These are phyloP conservation scores for Leuctra nigra DNA, from an alignment of 2,888 invertebrate species.

Conservation along the genomic window DNA sequence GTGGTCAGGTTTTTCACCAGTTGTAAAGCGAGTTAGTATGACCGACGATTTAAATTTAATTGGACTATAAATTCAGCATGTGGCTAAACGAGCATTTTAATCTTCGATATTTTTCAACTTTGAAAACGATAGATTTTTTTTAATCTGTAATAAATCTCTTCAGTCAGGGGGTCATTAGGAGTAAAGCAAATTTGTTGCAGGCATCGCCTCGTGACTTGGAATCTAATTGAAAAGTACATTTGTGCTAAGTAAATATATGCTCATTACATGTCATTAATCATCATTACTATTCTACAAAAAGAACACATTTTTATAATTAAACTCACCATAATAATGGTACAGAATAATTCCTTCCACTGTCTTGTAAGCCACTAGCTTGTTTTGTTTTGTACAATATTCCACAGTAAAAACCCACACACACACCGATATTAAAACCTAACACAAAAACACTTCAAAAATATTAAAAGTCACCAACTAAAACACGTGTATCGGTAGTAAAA, in stretches of 20 bases:
- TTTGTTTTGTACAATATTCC: too few relatives aligned
- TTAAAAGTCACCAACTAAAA: too few relatives aligned
- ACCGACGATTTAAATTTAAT: too few relatives aligned
- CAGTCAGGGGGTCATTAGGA: constrained; percentile 16
- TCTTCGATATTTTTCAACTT: neutral
- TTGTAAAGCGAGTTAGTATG: too few relatives aligned
- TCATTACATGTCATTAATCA: constrained; percentile 2
- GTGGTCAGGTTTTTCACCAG: too few relatives aligned
- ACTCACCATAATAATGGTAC: constrained; percentile 7
- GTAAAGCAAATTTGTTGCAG: constrained; percentile 6
- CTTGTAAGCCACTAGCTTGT: too few relatives aligned
- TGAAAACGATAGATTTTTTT: neutral
- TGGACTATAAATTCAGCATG: neutral
- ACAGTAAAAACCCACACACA: too few relatives aligned
- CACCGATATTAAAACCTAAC: too few relatives aligned
- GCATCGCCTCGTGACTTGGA: neutral
- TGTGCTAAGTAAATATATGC: neutral
- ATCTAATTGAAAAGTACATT: constrained; percentile 1
- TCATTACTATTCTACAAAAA: neutral
- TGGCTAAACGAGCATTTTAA: neutral
- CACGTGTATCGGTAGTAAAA: too few relatives aligned
- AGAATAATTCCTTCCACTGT: neutral
- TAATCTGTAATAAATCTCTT: neutral
- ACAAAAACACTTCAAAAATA: too few relatives aligned
- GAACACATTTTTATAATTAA: neutral